phyloP scores from a whole-genome alignment of 2,113 vertebrate species.

The Dermatemys mawii region DNA sequence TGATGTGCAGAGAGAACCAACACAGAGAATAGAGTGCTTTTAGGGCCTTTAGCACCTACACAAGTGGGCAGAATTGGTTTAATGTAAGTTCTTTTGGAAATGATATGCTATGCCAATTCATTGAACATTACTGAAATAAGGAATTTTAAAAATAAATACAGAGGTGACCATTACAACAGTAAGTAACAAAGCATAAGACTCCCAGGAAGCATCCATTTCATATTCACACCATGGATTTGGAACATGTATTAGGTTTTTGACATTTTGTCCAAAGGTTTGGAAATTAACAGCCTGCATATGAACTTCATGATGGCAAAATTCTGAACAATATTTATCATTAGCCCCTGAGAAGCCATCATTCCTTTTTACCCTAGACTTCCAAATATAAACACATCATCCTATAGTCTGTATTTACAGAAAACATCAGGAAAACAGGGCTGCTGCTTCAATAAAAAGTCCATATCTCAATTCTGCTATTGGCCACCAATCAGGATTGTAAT shows the following conservation, averaged over 20 bases:
- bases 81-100: neutral
- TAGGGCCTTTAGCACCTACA: neutral
- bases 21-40: neutral
- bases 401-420: neutral
- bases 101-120: neutral
- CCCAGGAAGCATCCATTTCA: neutral
- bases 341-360: neutral
- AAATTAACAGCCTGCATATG: neutral
- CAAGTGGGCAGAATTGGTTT: neutral
- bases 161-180: neutral
- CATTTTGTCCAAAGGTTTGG: neutral
- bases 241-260: neutral
- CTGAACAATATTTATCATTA: neutral
- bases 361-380: neutral
- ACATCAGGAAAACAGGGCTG: neutral
- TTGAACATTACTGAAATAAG: neutral
- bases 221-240: neutral
- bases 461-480: neutral
- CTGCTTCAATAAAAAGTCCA: neutral
- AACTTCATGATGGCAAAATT: neutral
- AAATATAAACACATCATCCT: accelerated
- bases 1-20: neutral
- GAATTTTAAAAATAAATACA: neutral
- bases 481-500: neutral
- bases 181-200: neutral